Evolutionary conservation across 1,140 invertebrate species (phyloP).

Genomic region (Drosophila ohnishii): DNA sequence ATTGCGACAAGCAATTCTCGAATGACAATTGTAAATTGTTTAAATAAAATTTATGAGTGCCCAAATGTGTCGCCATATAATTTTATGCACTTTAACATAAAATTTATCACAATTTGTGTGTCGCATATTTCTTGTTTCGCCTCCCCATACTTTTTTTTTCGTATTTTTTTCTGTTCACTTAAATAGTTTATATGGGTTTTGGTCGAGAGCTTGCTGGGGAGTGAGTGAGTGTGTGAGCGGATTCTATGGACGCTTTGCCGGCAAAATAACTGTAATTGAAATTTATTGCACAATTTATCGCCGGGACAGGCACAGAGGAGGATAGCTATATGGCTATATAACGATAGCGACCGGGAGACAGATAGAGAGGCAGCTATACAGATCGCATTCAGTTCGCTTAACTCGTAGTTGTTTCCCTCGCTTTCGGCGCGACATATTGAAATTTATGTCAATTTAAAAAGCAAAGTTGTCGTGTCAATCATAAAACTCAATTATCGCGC

Average conservation of each 20-base stretch:
- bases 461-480: conserved; percentile 81
- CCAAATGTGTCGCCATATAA: conserved; percentile 81
- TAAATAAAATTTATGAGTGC: conserved; percentile 81
- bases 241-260: conserved; percentile 58
- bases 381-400: conserved; percentile 48
- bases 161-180: conserved; percentile 37
- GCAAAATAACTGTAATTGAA: conserved; percentile 78
- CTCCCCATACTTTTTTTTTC: conserved; percentile 1
- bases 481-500: conserved; percentile 81
- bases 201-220: conserved; percentile 11
- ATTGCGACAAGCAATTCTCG: conserved; percentile 68
- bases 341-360: conserved; percentile 1
- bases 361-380: conserved; percentile 32
- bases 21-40: conserved; percentile 81
- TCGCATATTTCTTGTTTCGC: conserved; percentile 65
- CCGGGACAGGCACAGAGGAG: conserved; percentile 37
- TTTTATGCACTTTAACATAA: conserved; percentile 81
- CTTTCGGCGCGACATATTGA: conserved; percentile 68
- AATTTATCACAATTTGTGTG: conserved; percentile 81
- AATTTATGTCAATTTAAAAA: conserved; percentile 82
- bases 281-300: conserved; percentile 82
- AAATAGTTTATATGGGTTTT: conserved; percentile 68
- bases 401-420: conserved; percentile 48
- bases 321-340: background rate
- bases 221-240: conserved; percentile 38